Conservation (phyloP, 2,888 invertebrate species). For the Tiliacea aurago region DNA sequence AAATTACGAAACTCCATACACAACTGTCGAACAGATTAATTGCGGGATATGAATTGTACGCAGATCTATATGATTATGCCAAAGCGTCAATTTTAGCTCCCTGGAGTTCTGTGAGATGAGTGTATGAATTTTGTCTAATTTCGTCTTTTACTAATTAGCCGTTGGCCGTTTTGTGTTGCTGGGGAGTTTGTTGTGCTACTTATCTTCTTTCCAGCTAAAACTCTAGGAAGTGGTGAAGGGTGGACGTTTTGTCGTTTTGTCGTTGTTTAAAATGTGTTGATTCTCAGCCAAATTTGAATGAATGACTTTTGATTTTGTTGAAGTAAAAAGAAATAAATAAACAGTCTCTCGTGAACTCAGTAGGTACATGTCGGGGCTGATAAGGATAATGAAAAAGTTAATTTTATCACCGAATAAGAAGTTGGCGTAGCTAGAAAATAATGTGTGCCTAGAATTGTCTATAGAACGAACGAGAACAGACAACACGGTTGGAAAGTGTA, state of each 20-base stretch:
- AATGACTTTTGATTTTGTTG: not conserved
- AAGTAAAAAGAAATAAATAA: not conserved
- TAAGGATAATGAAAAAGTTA: too few relatives aligned
- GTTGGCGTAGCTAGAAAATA: not conserved
- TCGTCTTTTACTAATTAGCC: not conserved
- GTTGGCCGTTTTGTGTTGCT: not conserved
- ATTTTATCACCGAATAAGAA: not conserved
- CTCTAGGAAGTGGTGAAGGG: not conserved
- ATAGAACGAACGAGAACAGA: constrained; percentile 42
- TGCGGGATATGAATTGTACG: too few relatives aligned
- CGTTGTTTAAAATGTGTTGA: not conserved
- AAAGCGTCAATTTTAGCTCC: too few relatives aligned
- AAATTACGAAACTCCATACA: too few relatives aligned
- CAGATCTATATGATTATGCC: too few relatives aligned
- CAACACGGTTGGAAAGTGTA: constrained; percentile 46
- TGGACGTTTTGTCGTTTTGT: too few relatives aligned
- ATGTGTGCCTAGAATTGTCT: not conserved
- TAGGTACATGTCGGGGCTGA: too few relatives aligned
- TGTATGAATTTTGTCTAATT: not conserved
- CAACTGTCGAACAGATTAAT: too few relatives aligned
- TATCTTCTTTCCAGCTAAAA: not conserved
- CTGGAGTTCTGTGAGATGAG: not conserved
- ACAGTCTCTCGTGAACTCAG: too few relatives aligned
- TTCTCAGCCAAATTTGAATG: not conserved
- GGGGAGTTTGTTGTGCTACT: not conserved